Evolutionary conservation across 92 coral and sea anemone species (phyloP), one percentile per base, ranked within the genome.

Genomic region (Umimayanthus chanpuru): DNA sequence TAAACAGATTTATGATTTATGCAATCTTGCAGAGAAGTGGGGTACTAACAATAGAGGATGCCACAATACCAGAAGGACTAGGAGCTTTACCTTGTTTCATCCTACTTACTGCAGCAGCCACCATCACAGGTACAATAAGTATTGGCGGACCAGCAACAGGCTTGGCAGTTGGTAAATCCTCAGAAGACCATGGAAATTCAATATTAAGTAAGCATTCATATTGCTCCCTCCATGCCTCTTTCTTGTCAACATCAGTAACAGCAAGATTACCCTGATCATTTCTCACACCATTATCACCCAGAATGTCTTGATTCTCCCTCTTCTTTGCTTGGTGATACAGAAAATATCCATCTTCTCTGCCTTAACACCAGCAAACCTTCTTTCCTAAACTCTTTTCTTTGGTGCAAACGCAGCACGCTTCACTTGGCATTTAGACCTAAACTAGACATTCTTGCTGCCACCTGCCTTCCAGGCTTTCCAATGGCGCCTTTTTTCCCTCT

Each of bases 31-130:
- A 38, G 50, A 88, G 38, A 23, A 80, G 77, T 15, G 41, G 68
- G 80, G 30, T 40, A 49, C 64, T 43, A 28, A 43, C 68, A 9
- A 81, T 81, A 38, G 20, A 81, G 4, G 91, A 79, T 12, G 86
- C 91, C n/a, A 88, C 91, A 38, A 88, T 80, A 43, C 80, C 91
- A 80, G 80, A 32, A 29, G 91, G 88, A 68, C 87, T 88, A 9
- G 89, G 36, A 21, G 89, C 89, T 81, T 88, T 88, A 18, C 91
- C 36, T 28, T 47, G 40, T 71, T 88, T 88, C 88, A 88, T 88
- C 47, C 64, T 80, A 26, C 41, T 29, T 49, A 80, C 15, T 23
- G 90, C 90, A 29, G 10, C 43, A 38, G 86, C 86, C 73, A 88
- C 76, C 90, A 88, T 88, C 21, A 0, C 80, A 44, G 88, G 36